Base-by-base conservation (phyloP, 2,113 vertebrate genomes). In the Hippoglossus stenolepis region DNA sequence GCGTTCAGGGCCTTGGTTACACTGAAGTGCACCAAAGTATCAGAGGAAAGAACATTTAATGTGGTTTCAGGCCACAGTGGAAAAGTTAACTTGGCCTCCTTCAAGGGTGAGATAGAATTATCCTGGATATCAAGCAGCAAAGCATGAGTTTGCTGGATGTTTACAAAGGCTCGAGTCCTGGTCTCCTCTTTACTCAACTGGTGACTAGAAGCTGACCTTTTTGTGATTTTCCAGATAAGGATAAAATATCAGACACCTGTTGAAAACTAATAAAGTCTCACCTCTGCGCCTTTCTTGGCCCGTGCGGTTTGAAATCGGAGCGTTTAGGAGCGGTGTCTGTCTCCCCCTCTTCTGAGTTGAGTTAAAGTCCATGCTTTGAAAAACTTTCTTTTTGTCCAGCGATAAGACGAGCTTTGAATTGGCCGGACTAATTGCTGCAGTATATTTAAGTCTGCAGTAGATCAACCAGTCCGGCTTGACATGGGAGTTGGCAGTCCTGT, bases 171-270 rank as follows among this genome's bases (percentile, higher is more conserved):
- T 2, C 24, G 26, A 53, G 18, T 49, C 58, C 35, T 65, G 5
- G 24, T 38, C 18, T 40, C n/a, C 7, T 71, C 53, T 31, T 4
- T n/a, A 5, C 38, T 31, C n/a, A 70, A 23, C 53, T 23, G 18
- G 28, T 80, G 82, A 67, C 69, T 65, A 24, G 62, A 67, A 26
- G 7, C 58, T 57, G 61, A 75, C 4, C 70, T 83, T 75, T 79
- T 75, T 38, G 54, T 56, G 21, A 31, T 31, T 84, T 75, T 90
- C 81, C 75, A 75, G 21, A 23, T 57, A 56, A 11, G 15, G 43
- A 62, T 71, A 65, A 57, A 31, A 51, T 4, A 47, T 43, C 18
- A 49, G 11, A 73, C 45, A 64, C 45, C 38, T 56, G 9, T 51
- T 67, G 28, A 70, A 65, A 73, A 61, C 26, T 65, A 62, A 62